Evolutionary conservation across 2,113 vertebrate species (phyloP), one percentile per base, ranked within the genome.

Genomic region (Indicator indicator): DNA sequence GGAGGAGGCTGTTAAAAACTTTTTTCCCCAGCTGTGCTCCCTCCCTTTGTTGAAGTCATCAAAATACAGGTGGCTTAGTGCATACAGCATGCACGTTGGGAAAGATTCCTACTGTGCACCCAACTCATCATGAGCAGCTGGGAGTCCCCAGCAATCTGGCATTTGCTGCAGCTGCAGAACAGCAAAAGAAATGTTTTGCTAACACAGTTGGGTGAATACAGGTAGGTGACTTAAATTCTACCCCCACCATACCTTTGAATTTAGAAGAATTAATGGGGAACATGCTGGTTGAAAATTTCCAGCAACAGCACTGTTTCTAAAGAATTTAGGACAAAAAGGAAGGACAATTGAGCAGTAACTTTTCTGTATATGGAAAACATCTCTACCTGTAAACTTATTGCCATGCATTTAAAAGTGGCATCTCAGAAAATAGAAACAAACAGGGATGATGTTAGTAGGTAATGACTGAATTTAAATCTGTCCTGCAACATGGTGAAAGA

Each of bases 131-230:
- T 36, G 85, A 81, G 60, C 1, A 1, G n/a, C 40, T 27, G 26
- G 68, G 36, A 12, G 20, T 46, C 52, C 16, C 27, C 54, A 59
- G 59, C 6, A 40, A n/a, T 36, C 48, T 40, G 92, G 21, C 83
- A 97, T 18, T 91, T 94, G n/a, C 94, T 98, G n/a, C 80, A 92
- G 67, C 78, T 98, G 86, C 95, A 98, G 70, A 97, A 97, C 64
- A 93, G 91, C 70, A 95, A 95, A 70, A 97, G 58, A 88, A 98
- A 98, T 58, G 77, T 98, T 77, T 98, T 98, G 93, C 97, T 98
- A 30, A 98, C 97, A 48, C 98, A 98, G 58, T 12, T 97, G 54
- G 96, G 94, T 62, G 96, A 98, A 50, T 70, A 62, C 88, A 98
- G 97, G 97, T 98, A 91, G 58, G 32, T 55, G 42, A 79, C 54